A percentile compares a stretch with the other conserved stretches of the same genome.
Conservation (phyloP, 2,797 vertebrate genomes). For the Muraenolepis orangiensis region DNA sequence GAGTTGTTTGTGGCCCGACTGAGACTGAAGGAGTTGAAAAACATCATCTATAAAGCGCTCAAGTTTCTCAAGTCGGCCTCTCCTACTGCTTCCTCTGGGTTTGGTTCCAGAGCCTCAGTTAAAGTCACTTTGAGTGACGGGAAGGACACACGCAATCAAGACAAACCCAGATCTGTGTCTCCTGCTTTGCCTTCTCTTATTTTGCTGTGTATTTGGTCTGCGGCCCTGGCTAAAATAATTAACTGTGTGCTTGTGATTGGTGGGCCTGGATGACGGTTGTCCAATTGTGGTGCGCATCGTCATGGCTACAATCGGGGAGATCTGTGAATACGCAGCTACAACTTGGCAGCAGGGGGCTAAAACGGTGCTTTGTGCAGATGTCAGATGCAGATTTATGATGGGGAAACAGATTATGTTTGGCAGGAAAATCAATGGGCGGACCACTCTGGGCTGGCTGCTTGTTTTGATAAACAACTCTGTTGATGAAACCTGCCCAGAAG, state of each 20-base stretch:
- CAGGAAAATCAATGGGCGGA: constrained; percentile 83
- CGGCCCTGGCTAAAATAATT: constrained; percentile 86
- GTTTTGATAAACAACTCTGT: constrained; percentile 84
- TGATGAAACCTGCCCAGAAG: constrained; percentile 79
- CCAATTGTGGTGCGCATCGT: constrained; percentile 93
- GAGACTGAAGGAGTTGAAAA: neutral
- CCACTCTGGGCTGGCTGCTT: constrained; percentile 79
- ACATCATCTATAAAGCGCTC: neutral
- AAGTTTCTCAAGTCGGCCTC: neutral
- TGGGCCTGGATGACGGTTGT: constrained; percentile 89
- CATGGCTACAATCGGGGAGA: constrained; percentile 92
- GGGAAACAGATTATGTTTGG: constrained; percentile 89
- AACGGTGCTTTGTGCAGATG: constrained; percentile 87
- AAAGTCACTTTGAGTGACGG: neutral
- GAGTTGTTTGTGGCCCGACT: constrained; percentile 10
- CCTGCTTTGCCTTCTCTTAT: constrained; percentile 51
- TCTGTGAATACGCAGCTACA: constrained; percentile 86
- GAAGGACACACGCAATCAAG: neutral
- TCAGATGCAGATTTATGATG: constrained; percentile 92
- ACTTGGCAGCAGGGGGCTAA: constrained; percentile 88
- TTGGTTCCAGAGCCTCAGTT: neutral
- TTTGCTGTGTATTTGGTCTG: constrained; percentile 66
- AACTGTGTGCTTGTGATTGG: constrained; percentile 83
- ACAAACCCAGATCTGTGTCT: neutral
- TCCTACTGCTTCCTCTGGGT: neutral